These are phyloP conservation scores for Clamator glandarius DNA, from an alignment of 2,797 vertebrate species.

Conservation along the genomic window DNA sequence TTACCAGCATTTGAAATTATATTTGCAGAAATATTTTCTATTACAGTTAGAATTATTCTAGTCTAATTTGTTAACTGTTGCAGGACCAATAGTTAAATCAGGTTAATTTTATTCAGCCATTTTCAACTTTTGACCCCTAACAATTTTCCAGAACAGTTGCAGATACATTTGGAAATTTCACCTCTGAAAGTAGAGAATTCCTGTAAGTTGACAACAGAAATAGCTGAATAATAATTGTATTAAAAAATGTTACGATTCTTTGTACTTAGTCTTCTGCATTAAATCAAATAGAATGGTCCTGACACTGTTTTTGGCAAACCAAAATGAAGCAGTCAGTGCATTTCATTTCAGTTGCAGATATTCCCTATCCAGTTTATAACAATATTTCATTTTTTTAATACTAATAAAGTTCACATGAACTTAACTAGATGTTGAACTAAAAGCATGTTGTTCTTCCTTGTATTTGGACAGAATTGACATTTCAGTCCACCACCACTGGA, in stretches of 20 bases:
- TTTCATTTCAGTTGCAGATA: not conserved
- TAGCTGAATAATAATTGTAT: not conserved
- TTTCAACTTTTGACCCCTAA: not conserved
- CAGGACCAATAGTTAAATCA: not conserved
- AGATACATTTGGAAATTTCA: not conserved
- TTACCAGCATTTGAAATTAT: not conserved
- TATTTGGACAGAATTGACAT: not conserved
- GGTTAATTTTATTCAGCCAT: not conserved
- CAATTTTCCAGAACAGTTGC: not conserved
- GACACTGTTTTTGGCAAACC: not conserved
- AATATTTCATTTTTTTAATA: not conserved
- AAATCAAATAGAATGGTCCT: not conserved
- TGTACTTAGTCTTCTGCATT: not conserved
- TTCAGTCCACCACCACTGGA: not conserved
- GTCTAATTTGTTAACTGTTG: not conserved
- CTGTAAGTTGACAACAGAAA: not conserved
- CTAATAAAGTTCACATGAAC: not conserved
- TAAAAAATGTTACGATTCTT: not conserved
- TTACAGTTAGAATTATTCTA: not conserved
- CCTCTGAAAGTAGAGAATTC: not conserved
- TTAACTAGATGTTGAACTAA: not conserved
- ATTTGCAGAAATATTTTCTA: not conserved
- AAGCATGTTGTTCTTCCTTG: not conserved
- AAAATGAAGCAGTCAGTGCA: not conserved
- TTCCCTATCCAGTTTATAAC: not conserved